These are phyloP conservation scores for Orthochromis indermauri DNA, from an alignment of 2,113 vertebrate genomes.

Conservation along the genomic window DNA sequence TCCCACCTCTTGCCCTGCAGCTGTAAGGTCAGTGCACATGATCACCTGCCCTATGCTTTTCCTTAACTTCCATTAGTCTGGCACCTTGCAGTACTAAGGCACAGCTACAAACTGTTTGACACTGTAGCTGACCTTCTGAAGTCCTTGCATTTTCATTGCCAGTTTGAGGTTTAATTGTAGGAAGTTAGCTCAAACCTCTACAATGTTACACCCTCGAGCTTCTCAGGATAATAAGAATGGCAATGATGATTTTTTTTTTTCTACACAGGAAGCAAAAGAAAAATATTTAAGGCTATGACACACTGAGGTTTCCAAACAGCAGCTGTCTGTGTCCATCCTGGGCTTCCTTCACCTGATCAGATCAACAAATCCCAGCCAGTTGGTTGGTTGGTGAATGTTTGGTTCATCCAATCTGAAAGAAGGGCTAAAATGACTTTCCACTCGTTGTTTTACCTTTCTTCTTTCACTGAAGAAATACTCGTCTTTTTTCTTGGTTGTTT, in stretches of 20 bases:
- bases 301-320: not conserved
- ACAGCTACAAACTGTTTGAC: not conserved
- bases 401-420: not conserved
- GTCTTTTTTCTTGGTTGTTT: not conserved
- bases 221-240: not conserved
- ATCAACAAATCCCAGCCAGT: not conserved
- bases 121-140: not conserved
- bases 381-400: not conserved
- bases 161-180: not conserved
- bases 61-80: not conserved
- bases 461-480: not conserved
- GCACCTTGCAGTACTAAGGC: not conserved
- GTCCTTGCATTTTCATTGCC: not conserved
- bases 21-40: slow-evolving; percentile 17
- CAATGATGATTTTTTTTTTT: not conserved
- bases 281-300: not conserved
- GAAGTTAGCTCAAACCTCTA: not conserved
- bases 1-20: slow-evolving; percentile 5
- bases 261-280: not conserved
- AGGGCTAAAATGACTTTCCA: not conserved
- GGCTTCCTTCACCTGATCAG: not conserved
- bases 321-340: not conserved
- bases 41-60: not conserved
- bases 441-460: not conserved
- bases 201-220: not conserved